Percentiles rank a stretch among this genome's conserved stretches.
Conservation (phyloP, 2,888 invertebrate genomes). For the Matsumyia berberina region DNA sequence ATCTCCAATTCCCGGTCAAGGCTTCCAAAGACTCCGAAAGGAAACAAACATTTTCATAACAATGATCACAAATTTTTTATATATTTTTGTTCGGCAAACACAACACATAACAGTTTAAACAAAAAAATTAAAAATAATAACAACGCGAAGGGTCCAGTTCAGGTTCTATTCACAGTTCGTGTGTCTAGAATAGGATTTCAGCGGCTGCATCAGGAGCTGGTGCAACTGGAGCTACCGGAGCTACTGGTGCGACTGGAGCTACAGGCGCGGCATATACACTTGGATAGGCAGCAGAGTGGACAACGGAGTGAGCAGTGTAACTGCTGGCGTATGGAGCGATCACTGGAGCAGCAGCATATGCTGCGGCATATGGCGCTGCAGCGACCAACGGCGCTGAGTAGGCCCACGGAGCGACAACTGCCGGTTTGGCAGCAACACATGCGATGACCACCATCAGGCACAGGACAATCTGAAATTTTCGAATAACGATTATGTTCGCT, state of each 20-base stretch:
- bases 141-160: conserved; percentile 26
- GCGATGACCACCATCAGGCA: conserved; percentile 75
- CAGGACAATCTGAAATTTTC: conserved; percentile 78
- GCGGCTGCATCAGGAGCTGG: conserved; percentile 48
- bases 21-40: too few relatives aligned
- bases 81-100: conserved; percentile 37
- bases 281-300: conserved; percentile 77
- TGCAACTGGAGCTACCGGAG: conserved; percentile 78
- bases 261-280: conserved; percentile 77
- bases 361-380: conserved; percentile 77
- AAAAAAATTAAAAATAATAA: conserved; percentile 27
- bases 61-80: conserved; percentile 25
- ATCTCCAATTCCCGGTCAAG: too few relatives aligned
- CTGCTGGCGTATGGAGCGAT: conserved; percentile 83
- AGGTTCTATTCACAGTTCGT: background rate
- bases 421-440: conserved; percentile 80
- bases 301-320: conserved; percentile 77
- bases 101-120: conserved; percentile 9
- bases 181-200: conserved; percentile 61
- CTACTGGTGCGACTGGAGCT: conserved; percentile 84
- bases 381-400: conserved; percentile 82
- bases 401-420: conserved; percentile 82
- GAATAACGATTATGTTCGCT: conserved; percentile 73
- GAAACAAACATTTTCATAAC: conserved; percentile 12
- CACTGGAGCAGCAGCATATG: conserved; percentile 82